Base-by-base conservation (phyloP, 2,797 vertebrate genomes). In the Vireo griseus region DNA sequence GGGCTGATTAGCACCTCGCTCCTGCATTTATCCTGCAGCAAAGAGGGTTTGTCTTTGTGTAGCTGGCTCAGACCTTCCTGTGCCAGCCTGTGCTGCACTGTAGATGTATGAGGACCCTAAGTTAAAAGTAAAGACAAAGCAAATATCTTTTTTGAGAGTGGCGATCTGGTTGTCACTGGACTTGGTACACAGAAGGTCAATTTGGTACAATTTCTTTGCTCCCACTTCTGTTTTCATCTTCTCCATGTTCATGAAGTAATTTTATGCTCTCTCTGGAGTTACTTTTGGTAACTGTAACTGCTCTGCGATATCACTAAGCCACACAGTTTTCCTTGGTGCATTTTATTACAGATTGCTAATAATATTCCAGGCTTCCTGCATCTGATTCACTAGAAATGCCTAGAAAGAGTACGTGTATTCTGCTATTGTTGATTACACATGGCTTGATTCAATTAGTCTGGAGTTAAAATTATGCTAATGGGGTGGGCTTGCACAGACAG, bases 401-500 rank as follows among this genome's bases (percentile, higher is more conserved):
- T 69, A 50, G 74, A 82, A 92, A 93, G 59, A 35, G 80, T 80
- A 86, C 40, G 87, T 78, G 66, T 83, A 33, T 50, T 78, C 35
- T 74, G 37, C 57, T 69, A 31, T 67, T 91, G 37, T 52, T 0
- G 1, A 26, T 58, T 92, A 37, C 57, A 61, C 85, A 89, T 92
- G 90, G 52, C 47, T 95, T 95, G 76, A 66, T 68, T 92, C 67
- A 88, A 39, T 94, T 93, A 95, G 40, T 82, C 51, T 95, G 62
- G 57, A 94, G 88, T 93, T 81, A 72, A 86, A 92, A 75, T 92
- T 85, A 47, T 35, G 22, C 51, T 96, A 88, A 88, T 91, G 63
- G 77, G 48, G 54, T 68, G 52, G 55, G 44, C 45, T 94, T 76
- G 52, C 55, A 79, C 48, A 86, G 85, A 45, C 26, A 77, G 63